Conservation (phyloP, 2,888 invertebrate species). For the Acanthosepion pharaonis region DNA sequence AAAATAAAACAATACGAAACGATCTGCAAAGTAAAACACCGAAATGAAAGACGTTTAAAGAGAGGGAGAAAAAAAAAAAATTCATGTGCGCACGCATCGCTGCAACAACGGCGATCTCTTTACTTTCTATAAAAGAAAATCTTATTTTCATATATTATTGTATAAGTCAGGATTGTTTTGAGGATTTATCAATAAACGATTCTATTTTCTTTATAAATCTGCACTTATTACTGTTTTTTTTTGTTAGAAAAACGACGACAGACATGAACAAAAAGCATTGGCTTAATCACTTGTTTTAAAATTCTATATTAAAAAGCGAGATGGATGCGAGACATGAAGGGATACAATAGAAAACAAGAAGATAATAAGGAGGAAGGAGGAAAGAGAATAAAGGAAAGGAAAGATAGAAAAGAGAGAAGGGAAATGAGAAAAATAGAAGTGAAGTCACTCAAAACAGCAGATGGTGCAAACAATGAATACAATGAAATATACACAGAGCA, state of each 20-base stretch:
- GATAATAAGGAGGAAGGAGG: background rate
- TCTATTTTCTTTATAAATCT: background rate
- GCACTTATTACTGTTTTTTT: background rate
- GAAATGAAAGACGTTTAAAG: background rate
- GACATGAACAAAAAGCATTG: slow-evolving; percentile 33
- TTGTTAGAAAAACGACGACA: background rate
- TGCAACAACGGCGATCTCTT: background rate
- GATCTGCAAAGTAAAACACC: background rate
- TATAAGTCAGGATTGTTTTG: background rate
- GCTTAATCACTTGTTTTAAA: background rate
- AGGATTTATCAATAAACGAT: slow-evolving; percentile 8
- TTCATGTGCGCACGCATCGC: background rate
- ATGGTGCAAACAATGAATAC: slow-evolving; percentile 12
- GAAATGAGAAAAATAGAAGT: too few species aligned
- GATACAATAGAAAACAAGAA: background rate
- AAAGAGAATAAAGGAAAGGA: background rate
- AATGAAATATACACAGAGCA: background rate
- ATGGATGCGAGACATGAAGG: background rate
- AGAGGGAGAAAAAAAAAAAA: background rate
- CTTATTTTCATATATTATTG: background rate
- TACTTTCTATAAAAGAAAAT: background rate
- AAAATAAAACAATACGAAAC: background rate
- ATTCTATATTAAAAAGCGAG: background rate
- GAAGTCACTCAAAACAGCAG: background rate
- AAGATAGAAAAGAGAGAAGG: too few species aligned